A percentile compares a stretch with the other conserved stretches of the same genome.
These are phyloP conservation scores for Notamacropus eugenii DNA, from an alignment of 2,797 vertebrate genomes.

Conservation along the genomic window DNA sequence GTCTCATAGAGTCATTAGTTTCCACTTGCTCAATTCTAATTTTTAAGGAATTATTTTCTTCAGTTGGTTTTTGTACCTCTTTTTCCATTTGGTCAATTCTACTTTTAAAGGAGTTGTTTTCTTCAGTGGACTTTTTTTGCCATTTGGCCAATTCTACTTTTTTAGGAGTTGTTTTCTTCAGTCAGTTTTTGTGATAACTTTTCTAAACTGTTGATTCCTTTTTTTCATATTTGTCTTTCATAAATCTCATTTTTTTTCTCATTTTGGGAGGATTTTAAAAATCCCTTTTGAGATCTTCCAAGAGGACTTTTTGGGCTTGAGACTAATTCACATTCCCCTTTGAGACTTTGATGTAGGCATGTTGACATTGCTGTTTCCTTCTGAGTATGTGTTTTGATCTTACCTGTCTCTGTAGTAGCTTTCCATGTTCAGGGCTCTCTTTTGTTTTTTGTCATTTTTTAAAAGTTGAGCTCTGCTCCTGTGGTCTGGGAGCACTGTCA, in stretches of 20 bases:
- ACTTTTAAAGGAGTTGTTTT: neutral
- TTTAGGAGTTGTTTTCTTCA: neutral
- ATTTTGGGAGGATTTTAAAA: neutral
- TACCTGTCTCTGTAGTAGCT: neutral
- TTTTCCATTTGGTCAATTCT: neutral
- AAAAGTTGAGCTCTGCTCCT: neutral
- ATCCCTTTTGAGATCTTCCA: neutral
- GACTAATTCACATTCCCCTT: neutral
- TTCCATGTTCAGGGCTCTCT: neutral
- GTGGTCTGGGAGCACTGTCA: neutral
- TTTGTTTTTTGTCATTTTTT: neutral
- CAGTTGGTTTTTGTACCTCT: neutral
- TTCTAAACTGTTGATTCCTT: neutral
- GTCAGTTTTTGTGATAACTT: neutral
- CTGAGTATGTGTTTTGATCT: neutral
- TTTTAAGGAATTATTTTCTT: neutral
- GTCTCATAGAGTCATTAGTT: no score
- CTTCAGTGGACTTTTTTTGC: neutral
- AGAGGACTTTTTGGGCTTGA: neutral
- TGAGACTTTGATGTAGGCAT: neutral
- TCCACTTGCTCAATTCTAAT: neutral
- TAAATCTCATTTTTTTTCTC: neutral
- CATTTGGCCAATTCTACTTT: neutral
- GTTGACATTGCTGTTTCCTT: neutral
- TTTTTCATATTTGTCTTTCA: neutral